Percentiles rank a stretch among this genome's conserved stretches.
Evolutionary conservation across 2,888 invertebrate genomes (phyloP).

Genomic region (Patella caerulea): DNA sequence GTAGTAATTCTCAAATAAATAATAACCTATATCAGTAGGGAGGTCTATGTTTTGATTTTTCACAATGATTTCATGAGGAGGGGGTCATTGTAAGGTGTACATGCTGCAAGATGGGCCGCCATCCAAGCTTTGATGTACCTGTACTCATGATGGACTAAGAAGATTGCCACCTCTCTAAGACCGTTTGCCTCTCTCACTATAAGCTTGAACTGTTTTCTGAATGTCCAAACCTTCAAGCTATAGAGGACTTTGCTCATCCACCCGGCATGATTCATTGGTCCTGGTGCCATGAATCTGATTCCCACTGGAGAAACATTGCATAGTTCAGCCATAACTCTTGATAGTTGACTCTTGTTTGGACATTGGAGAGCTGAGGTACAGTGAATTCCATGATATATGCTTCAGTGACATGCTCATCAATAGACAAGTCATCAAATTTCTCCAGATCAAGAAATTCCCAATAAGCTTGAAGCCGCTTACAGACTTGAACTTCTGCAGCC

Average conservation of each 20-base stretch:
- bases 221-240: too few relatives aligned
- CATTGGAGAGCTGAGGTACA: not conserved
- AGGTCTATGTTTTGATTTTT: too few relatives aligned
- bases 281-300: too few relatives aligned
- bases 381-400: not conserved
- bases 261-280: too few relatives aligned
- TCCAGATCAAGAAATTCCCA: not conserved
- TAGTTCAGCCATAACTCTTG: not conserved
- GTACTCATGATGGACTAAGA: not conserved
- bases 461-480: not conserved
- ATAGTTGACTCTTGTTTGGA: not conserved
- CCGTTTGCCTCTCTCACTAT: too few relatives aligned
- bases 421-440: not conserved
- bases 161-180: not conserved
- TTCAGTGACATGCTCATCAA: slow-evolving; percentile 1
- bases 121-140: not conserved
- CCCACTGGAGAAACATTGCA: too few relatives aligned
- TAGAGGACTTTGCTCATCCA: too few relatives aligned
- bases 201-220: too few relatives aligned
- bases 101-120: not conserved
- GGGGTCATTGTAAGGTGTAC: not conserved
- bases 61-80: not conserved
- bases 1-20: too few relatives aligned
- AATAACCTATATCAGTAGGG: too few relatives aligned
- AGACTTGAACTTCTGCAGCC: not conserved